Evolutionary conservation across 2,113 vertebrate species (phyloP).

Genomic region (Lontra canadensis): DNA sequence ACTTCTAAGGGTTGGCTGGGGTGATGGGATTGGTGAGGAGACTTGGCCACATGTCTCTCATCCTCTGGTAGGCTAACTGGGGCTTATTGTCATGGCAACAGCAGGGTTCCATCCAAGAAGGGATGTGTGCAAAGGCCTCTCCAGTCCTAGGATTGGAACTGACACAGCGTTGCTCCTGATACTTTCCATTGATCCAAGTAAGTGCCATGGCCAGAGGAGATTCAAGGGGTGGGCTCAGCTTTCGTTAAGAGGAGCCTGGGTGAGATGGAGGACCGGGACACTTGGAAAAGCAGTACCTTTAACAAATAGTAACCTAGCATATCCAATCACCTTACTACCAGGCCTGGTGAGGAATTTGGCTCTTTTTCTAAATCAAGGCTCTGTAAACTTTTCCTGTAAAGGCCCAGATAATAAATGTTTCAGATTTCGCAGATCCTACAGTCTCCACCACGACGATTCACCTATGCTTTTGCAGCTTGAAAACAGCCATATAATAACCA

Average conservation of each 20-base stretch:
- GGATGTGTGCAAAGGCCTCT: not conserved
- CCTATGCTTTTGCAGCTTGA: not conserved
- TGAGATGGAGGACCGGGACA: accelerated
- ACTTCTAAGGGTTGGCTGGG: not conserved
- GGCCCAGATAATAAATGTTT: not conserved
- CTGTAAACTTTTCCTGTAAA: not conserved
- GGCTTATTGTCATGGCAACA: not conserved
- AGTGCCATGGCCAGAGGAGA: not conserved
- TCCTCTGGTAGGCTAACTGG: accelerated
- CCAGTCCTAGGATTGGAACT: not conserved
- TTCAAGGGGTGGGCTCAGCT: not conserved
- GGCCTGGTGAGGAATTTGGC: not conserved
- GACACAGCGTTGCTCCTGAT: not conserved
- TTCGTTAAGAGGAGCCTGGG: not conserved
- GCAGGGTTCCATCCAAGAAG: not conserved
- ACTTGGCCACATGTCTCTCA: not conserved
- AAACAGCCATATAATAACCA: not conserved
- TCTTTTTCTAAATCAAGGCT: not conserved
- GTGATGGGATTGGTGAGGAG: too few species aligned
- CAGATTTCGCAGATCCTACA: not conserved
- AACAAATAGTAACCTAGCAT: not conserved
- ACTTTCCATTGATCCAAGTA: not conserved
- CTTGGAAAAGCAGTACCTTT: not conserved
- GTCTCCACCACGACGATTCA: not conserved
- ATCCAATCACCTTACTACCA: not conserved